Base-by-base conservation (phyloP, 2,113 vertebrate genomes). In the Perca schrenkii region DNA sequence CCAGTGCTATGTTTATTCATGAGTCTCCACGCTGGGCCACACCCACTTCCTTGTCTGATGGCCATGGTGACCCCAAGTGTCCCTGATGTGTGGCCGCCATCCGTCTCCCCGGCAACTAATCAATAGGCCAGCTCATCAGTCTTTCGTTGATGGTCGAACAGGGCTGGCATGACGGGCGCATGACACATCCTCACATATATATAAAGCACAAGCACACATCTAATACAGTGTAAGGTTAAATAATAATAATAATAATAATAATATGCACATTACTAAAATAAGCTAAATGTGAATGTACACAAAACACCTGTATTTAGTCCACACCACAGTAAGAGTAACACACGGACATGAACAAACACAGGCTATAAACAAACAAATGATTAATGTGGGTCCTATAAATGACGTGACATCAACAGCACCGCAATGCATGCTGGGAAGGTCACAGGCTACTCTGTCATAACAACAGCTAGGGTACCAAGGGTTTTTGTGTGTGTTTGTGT, bases 41-140 rank as follows among this genome's bases (percentile, higher is more conserved):
- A 73, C 91, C 92, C 91, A 93, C 93, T 90, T 85, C 79, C 82
- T 79, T 52, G 77, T 85, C 89, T 87, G 87, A 96, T 95, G 95
- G 96, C 95, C 81, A 95, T 68, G 75, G 92, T 95, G 96, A 98
- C 96, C 97, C 96, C 93, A 94, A 95, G 93, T 95, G 97, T 97
- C 96, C 96, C 96, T 97, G 96, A 96, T 96, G 96, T 96, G 96
- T 92, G 96, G 94, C 96, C 94, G 94, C 97, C 97, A 98, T 99
- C 96, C 94, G 96, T 99, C 97, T 98, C 95, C 85, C 88, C 92
- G 96, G 95, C 96, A 97, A 97, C 96, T 97, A 98, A 99, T 99
- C 97, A 98, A 99, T 98, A 97, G 94, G 89, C 91, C 91, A 94
- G 94, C 93, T 97, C 97, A 98, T 98, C 97, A 96, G 97, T 98